Evolutionary conservation across 2,113 vertebrate genomes (phyloP), one percentile per base, ranked within the genome.

Genomic region (Acanthochromis polyacanthus): DNA sequence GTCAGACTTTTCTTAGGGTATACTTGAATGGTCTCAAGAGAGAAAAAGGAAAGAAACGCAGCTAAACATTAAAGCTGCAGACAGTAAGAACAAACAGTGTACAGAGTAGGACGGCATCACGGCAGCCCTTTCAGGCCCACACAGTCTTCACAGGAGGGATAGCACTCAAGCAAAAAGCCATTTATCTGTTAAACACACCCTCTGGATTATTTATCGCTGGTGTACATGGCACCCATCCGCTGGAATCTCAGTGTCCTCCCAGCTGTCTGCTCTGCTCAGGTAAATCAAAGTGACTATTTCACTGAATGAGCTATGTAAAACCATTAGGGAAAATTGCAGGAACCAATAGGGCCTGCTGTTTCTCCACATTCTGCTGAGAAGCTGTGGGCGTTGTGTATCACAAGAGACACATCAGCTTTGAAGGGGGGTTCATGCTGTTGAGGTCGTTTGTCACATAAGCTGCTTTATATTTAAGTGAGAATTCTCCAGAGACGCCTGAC

Each of bases 201-300:
- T 85, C 82, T 93, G 85, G 78, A 88, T 91, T 90, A 93, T 94
- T 94, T 93, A 94, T 88, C 61, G 60, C 83, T 40, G 79, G 80
- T 86, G 79, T 87, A 84, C 87, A 81, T 52, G 67, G 75, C 73
- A 85, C 76, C 88, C 88, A 74, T 92, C 82, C 77, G 45, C 86
- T 65, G 68, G 83, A 89, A 85, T 88, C 85, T 77, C 86, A 82
- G 74, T 87, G 89, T 87, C 83, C 85, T 80, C 78, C 50, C 61
- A 75, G 83, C 86, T 86, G 73, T 83, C 80, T 68, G 60, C 71
- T 83, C 73, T 40, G 28, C 81, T 82, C 89, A 93, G 93, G 93
- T 95, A 93, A 94, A 94, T 95, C 94, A 94, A 92, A 93, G 87
- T 90, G 92, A 92, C 91, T 92, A 79, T 89, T 91, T 83, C 88